Base-by-base conservation (phyloP, 2,113 vertebrate species). In the Carlito syrichta region DNA sequence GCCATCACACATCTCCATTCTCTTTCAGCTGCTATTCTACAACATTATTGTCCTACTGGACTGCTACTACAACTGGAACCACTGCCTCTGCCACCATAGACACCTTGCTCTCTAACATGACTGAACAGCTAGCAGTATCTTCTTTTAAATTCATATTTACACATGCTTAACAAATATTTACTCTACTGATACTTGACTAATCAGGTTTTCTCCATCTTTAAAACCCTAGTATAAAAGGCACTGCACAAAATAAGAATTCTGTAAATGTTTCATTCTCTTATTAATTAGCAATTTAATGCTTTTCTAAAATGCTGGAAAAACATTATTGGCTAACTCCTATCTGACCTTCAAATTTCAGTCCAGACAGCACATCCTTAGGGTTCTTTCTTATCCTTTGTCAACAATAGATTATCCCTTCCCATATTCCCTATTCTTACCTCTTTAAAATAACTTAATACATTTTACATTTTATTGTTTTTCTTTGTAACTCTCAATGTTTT, bases 51-150 rank as follows among this genome's bases (percentile, higher is more conserved):
- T 32, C 45, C 5, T 11, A 22, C 3, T 14, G 12, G 16, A 32
- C 38, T 56, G 4, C 16, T 38, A 17, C 73, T 32, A 14, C 3
- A 56, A 22, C 4, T 23, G 14, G 0, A 43, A 60, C 58, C 13
- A 16, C 50, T 12, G 19, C 35, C 9, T 32, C 13, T 0, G 13
- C 58, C 23, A 40, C 17, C 1, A 5, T 0, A 79, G 19, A 38
- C 45, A 43, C 6, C 43, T 30, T 30, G 54, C 32, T 32, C 17
- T 32, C n/a, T 10, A 9, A 50, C 35, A 30, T 50, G 32, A n/a
- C 43, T 77, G 45, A 40, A 54, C 25, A 6, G 3, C 8, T 27
- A 35, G 1, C n/a, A 40, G 11, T 45, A 30, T 56, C 19, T 45
- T 71, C 19, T 66, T 35, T 56, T n/a, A 54, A 82, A 71, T 25